These are phyloP conservation scores for Drosophila algonquin DNA, from an alignment of 2,888 invertebrate genomes.

Conservation along the genomic window DNA sequence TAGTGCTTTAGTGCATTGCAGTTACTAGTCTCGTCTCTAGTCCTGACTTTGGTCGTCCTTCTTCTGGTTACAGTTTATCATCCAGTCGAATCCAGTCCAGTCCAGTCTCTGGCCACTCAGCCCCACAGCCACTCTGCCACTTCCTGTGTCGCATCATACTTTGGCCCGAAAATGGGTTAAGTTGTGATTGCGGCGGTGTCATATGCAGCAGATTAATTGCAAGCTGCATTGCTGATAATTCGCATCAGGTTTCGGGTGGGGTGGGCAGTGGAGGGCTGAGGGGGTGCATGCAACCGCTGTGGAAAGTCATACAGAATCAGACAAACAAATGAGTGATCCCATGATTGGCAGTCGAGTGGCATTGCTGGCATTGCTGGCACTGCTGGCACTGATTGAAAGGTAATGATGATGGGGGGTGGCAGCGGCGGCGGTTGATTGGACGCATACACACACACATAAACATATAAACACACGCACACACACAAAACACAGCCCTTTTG, in stretches of 20 bases:
- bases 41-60: conserved; percentile 8
- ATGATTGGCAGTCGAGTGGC: conserved; percentile 43
- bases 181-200: conserved; percentile 76
- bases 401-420: conserved; percentile 11
- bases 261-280: no score
- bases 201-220: conserved; percentile 79
- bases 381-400: conserved; percentile 27
- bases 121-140: conserved; percentile 31
- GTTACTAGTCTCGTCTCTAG: conserved; percentile 13
- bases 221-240: conserved; percentile 75
- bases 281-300: conserved; percentile 4
- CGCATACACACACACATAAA: background rate
- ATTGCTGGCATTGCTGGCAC: background rate
- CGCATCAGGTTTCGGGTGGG: conserved; percentile 35
- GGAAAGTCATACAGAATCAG: conserved; percentile 26
- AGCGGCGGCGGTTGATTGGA: background rate
- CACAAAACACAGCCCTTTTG: conserved; percentile 22
- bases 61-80: conserved; percentile 72
- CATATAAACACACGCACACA: background rate
- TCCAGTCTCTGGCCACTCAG: conserved; percentile 28
- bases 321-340: conserved; percentile 43
- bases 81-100: conserved; percentile 28
- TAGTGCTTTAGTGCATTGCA: conserved; percentile 71
- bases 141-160: conserved; percentile 23
- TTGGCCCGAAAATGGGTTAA: conserved; percentile 59